Percentiles rank a stretch among this genome's conserved stretches.
Evolutionary conservation across 2,113 vertebrate species (phyloP).

Genomic region (Oreotrochilus melanogaster): DNA sequence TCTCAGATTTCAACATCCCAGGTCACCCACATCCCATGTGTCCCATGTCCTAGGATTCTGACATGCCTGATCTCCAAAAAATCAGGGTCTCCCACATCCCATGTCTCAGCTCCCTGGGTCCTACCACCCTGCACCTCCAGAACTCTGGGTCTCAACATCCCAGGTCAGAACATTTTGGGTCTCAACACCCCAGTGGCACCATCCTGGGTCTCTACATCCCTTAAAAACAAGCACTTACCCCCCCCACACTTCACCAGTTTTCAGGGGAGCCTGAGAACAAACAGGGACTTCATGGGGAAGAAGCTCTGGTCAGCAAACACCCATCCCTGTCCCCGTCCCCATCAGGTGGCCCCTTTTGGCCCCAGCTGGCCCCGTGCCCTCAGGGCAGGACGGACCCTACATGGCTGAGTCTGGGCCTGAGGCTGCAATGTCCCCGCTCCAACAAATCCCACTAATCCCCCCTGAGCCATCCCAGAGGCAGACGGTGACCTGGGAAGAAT

Average conservation of each 20-base stretch:
- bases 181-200: background rate
- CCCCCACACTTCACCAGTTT: rapidly evolving
- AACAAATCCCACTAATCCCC: conserved; percentile 64
- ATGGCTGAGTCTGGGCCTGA: background rate
- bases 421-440: background rate
- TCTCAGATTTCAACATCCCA: background rate
- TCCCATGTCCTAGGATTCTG: background rate
- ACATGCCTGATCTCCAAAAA: background rate
- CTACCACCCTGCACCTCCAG: background rate
- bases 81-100: too few relatives aligned
- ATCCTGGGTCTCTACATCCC: background rate
- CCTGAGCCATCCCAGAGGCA: conserved; percentile 56
- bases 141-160: background rate
- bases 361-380: background rate
- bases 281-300: rapidly evolving
- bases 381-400: background rate
- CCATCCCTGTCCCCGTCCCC: background rate
- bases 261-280: background rate
- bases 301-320: background rate
- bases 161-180: rapidly evolving
- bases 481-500: conserved; percentile 57
- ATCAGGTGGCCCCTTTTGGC: background rate
- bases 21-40: background rate
- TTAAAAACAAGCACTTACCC: background rate
- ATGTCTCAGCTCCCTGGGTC: too few relatives aligned